These are phyloP conservation scores for Papilio protenor DNA, from an alignment of 2,888 invertebrate genomes.

Conservation along the genomic window DNA sequence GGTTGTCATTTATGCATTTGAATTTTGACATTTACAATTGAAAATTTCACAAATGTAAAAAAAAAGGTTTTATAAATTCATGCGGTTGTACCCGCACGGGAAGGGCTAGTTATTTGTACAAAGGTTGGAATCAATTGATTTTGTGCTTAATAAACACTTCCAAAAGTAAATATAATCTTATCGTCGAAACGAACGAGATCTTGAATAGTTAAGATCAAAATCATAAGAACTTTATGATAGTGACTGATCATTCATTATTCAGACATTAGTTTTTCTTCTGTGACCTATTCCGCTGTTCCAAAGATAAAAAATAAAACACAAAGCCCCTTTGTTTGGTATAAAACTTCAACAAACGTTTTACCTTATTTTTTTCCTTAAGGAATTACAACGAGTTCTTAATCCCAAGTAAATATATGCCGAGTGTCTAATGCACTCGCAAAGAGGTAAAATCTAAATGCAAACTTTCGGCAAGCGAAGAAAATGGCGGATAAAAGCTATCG, in stretches of 20 bases:
- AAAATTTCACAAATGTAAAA: too few species aligned
- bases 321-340: slow-evolving; percentile 52
- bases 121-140: background rate
- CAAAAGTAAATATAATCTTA: background rate
- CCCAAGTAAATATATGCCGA: slow-evolving; percentile 74
- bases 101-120: background rate
- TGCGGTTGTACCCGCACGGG: too few species aligned
- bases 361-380: slow-evolving; percentile 41
- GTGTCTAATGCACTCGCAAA: slow-evolving; percentile 73
- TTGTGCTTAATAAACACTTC: background rate
- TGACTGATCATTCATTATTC: background rate
- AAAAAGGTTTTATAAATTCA: too few species aligned
- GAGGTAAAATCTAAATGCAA: slow-evolving; percentile 73
- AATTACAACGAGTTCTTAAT: slow-evolving; percentile 65
- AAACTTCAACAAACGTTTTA: background rate
- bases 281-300: background rate
- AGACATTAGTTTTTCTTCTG: background rate
- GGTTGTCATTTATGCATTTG: too few species aligned
- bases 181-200: background rate
- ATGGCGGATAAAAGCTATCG: slow-evolving; percentile 74
- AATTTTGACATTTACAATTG: too few species aligned
- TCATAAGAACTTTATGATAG: background rate
- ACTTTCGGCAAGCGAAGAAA: slow-evolving; percentile 76
- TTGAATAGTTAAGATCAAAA: background rate
- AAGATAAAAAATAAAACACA: background rate